Evolutionary conservation across 2,888 invertebrate genomes (phyloP), one percentile per base, ranked within the genome.

Genomic region (Mythimna vitellina): DNA sequence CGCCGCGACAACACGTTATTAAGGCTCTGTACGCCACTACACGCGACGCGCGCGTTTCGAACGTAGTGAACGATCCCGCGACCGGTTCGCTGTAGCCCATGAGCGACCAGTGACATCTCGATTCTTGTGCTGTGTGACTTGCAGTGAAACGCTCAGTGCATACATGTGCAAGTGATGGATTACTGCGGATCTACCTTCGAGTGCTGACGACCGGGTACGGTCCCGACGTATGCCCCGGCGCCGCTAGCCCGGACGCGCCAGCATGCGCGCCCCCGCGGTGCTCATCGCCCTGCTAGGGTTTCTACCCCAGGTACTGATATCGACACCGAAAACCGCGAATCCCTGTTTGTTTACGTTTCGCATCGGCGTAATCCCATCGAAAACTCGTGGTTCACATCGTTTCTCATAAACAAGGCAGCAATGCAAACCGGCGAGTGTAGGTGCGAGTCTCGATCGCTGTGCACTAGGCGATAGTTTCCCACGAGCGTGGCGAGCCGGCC

Each of bases 221-320:
- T 90, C 90, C 94, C 93, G 90, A 91, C 93, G 89, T 92, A 94
- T 95, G 95, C 94, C 92, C 96, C 93, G 95, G 96, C 96, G 95
- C 96, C 95, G 95, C 93, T 93, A 92, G 94, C 90, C 89, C 92
- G 95, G 95, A 89, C 94, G 95, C 95, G 96, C 93, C 96, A 95
- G 91, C 91, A 96, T 96, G 96, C 96, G 96, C 96, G 95, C 94
- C 95, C 93, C 94, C 90, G 94, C 96, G 94, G 93, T 96, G 95
- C 93, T 96, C 91, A 87, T 96, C 91, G 96, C 96, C 96, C 96
- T 96, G 93, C 93, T 96, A 95, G 96, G 96, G 96, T 95, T 96
- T 93, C 95, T 96, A 88, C 96, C 96, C 94, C 96, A 96, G 96
- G 96, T 96, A 95, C 94, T 87, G 92, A 91, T 88, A 92, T 89